Percentiles rank a stretch among this genome's conserved stretches.
phyloP scores from a whole-genome alignment of 2,113 vertebrate species.

The Acanthisitta chloris region DNA sequence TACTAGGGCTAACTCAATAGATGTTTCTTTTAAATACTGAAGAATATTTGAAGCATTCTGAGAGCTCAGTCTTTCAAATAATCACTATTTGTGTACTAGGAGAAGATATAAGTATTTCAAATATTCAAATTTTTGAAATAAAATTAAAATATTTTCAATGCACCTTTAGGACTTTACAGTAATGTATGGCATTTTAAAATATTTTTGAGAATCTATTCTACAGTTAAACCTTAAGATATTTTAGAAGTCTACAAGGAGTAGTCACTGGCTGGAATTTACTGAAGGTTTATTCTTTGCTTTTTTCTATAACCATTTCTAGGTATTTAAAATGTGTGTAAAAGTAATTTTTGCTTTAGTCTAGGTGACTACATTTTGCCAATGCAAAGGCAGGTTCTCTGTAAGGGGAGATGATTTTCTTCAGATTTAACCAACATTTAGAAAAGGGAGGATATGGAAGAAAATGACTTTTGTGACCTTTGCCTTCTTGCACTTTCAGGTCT shows the following conservation, averaged over 20 bases:
- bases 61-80: not conserved
- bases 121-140: not conserved
- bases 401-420: not conserved
- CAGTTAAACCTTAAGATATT: not conserved
- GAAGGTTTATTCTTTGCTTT: not conserved
- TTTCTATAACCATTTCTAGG: not conserved
- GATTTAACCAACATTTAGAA: not conserved
- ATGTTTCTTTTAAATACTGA: not conserved
- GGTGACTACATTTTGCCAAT: not conserved
- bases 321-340: not conserved
- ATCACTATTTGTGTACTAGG: not conserved
- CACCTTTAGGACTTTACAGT: not conserved
- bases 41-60: not conserved
- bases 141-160: not conserved
- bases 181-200: not conserved
- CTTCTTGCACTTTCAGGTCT: constrained; percentile 3
- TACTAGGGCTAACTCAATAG: not conserved
- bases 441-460: not conserved
- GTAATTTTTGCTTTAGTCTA: not conserved
- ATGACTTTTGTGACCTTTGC: constrained; percentile 20
- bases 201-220: not conserved
- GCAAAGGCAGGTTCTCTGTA: not conserved
- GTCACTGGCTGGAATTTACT: not conserved
- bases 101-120: not conserved
- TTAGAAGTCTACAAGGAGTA: not conserved